Evolutionary conservation across 1,140 invertebrate genomes (phyloP), one percentile per base, ranked within the genome.

Genomic region (Solen grandis): DNA sequence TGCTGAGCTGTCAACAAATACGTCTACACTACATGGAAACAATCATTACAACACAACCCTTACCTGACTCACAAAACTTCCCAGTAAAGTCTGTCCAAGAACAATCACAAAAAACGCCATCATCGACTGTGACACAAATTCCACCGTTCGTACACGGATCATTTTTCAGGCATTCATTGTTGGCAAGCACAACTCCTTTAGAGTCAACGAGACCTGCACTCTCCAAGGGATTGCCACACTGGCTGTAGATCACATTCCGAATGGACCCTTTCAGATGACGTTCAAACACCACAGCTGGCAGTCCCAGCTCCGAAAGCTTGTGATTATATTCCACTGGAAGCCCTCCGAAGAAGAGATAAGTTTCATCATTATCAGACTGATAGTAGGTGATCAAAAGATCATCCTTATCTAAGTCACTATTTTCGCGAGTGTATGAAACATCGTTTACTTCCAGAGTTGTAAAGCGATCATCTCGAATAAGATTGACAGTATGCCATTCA

Each of bases 101-200:
- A 90, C 98, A 99, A 91, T 99, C 97, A 93, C 98, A 99, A 87
- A 97, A 95, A 46, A 97, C 96, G 14, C 97, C 97, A 80, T 95
- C 95, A 93, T 99, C 97, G 5, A 97, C 98, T 72, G 96, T 97
- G 92, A 98, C 97, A 93, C 97, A 99, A 84, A 97, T 96, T 27
- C 97, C 97, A 25, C 96, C 96, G 89, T 99, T 96, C 91, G 97
- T 95, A 93, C 97, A 99, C 0, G 97, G 97, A 92, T 98, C 96
- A 59, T 95, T 95, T 4, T 95, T 94, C 90, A 97, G 96, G 90
- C 97, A 98, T 3, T 96, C 95, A 88, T 97, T 96, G n/a, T 95
- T 94, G 14, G 88, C 86, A 85, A 93, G 92, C 25, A 94, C 90
- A 52, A 95, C 92, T 80, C 94, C 95, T 22, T 82, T 54, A 29